These are phyloP conservation scores for Drosophila gaucha DNA, from an alignment of 2,888 invertebrate species.

Conservation along the genomic window DNA sequence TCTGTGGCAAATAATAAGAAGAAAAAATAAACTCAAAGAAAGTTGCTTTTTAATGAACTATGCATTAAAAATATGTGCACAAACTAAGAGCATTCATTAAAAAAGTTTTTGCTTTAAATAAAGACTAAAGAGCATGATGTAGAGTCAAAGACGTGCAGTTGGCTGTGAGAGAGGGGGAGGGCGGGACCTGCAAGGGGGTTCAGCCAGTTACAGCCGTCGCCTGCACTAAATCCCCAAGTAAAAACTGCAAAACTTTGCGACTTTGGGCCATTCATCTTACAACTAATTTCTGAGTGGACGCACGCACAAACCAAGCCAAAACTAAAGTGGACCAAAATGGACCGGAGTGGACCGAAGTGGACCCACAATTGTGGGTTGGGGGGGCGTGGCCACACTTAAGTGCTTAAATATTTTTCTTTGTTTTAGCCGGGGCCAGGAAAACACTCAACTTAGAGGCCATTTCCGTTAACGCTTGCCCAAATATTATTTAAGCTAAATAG, in stretches of 20 bases:
- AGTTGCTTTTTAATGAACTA: slow-evolving; percentile 78
- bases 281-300: slow-evolving; percentile 80
- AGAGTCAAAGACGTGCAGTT: slow-evolving; percentile 52
- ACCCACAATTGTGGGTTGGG: neutral
- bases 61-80: slow-evolving; percentile 77
- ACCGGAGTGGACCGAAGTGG: neutral
- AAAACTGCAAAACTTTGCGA: slow-evolving; percentile 79
- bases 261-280: slow-evolving; percentile 77
- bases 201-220: slow-evolving; percentile 63
- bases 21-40: slow-evolving; percentile 40
- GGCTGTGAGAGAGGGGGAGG: neutral
- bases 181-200: neutral
- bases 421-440: slow-evolving; percentile 54
- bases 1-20: slow-evolving; percentile 5
- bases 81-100: slow-evolving; percentile 81
- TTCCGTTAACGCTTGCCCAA: slow-evolving; percentile 76
- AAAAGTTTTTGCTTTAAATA: slow-evolving; percentile 76
- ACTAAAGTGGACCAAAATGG: slow-evolving; percentile 3
- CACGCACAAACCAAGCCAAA: slow-evolving; percentile 55
- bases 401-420: slow-evolving; percentile 79
- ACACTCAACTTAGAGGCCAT: slow-evolving; percentile 76
- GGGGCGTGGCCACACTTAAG: slow-evolving; percentile 59
- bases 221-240: slow-evolving; percentile 73
- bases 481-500: slow-evolving; percentile 75
- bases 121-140: slow-evolving; percentile 52